These are phyloP conservation scores for Eustalomyia histrio DNA, from an alignment of 2,888 invertebrate species.

Conservation along the genomic window DNA sequence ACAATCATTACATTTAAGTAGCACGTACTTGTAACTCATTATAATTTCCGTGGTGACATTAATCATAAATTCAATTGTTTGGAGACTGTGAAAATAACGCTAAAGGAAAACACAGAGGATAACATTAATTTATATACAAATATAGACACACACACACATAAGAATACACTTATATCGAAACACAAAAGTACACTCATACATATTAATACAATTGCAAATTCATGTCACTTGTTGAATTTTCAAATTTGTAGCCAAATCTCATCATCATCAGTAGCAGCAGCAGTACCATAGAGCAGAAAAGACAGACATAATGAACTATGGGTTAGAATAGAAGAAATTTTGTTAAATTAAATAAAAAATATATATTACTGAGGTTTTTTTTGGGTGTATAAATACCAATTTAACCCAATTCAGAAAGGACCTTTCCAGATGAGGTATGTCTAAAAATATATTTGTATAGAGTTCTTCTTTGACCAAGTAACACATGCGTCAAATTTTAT, in stretches of 20 bases:
- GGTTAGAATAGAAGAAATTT: not conserved
- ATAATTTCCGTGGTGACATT: constrained; percentile 50
- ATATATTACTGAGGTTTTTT: too few relatives aligned
- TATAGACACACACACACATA: not conserved
- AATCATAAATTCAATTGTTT: constrained; percentile 53
- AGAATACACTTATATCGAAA: not conserved
- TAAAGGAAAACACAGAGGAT: constrained; percentile 18
- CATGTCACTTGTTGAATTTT: constrained; percentile 43
- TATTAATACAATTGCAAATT: constrained; percentile 34
- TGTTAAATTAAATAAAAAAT: too few relatives aligned
- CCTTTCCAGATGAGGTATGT: too few relatives aligned
- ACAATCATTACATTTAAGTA: constrained; percentile 20
- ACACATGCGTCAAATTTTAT: too few relatives aligned
- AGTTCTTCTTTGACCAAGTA: too few relatives aligned
- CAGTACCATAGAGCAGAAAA: not conserved
- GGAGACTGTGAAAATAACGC: constrained; percentile 34
- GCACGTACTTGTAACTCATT: constrained; percentile 52
- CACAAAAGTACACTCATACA: constrained; percentile 3
- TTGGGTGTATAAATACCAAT: too few relatives aligned
- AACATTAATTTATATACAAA: constrained; percentile 19
- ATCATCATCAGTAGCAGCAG: constrained; percentile 2
- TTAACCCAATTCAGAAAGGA: too few relatives aligned
- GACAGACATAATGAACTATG: not conserved
- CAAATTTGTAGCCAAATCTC: constrained; percentile 18
- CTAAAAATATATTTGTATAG: too few relatives aligned